These are phyloP conservation scores for Solea senegalensis DNA, from an alignment of 2,113 vertebrate genomes.

Conservation along the genomic window DNA sequence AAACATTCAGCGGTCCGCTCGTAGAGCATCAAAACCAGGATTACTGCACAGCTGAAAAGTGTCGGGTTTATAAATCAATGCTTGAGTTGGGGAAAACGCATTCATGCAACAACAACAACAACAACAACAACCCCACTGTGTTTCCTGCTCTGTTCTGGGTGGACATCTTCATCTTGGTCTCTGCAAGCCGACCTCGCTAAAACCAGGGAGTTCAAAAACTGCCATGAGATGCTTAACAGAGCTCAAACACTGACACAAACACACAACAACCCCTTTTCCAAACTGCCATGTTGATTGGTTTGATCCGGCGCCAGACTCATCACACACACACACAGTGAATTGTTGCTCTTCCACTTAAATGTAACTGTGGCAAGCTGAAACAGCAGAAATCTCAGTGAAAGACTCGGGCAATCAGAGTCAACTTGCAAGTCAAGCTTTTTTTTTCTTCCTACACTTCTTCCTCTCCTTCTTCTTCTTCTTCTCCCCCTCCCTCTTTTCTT, in stretches of 20 bases:
- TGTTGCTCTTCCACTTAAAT: slow-evolving; percentile 28
- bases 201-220: slow-evolving; percentile 11
- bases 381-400: slow-evolving; percentile 45
- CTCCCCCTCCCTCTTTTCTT: neutral
- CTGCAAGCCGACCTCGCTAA: slow-evolving; percentile 4
- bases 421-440: slow-evolving; percentile 39
- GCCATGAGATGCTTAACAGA: slow-evolving; percentile 35
- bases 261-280: neutral
- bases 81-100: neutral
- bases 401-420: slow-evolving; percentile 36
- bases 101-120: neutral
- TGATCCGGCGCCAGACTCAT: slow-evolving; percentile 50
- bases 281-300: slow-evolving; percentile 15
- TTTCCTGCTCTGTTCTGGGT: neutral
- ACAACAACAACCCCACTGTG: neutral
- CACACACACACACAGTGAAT: neutral
- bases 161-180: neutral
- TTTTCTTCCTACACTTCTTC: too few species aligned
- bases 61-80: slow-evolving; percentile 6
- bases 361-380: slow-evolving; percentile 46
- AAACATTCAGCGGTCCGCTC: slow-evolving; percentile 3
- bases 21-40: neutral
- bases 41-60: neutral
- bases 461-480: slow-evolving; percentile 19
- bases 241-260: slow-evolving; percentile 3